A percentile compares a stretch with the other conserved stretches of the same genome.
Conservation (phyloP, 2,113 vertebrate species). For the Misgurnus mizolepis region DNA sequence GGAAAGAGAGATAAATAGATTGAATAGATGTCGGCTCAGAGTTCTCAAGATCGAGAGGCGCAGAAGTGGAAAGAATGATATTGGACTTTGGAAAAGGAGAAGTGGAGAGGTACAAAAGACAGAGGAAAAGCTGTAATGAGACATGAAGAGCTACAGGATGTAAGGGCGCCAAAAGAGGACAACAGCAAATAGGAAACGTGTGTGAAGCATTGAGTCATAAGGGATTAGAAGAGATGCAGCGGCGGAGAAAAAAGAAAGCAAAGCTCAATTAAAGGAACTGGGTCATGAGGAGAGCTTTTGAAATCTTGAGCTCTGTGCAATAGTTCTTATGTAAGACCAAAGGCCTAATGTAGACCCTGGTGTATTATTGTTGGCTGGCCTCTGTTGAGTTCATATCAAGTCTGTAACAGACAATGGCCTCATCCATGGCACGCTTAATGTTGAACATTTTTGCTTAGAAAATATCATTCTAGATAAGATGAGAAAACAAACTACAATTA, state of each 20-base stretch:
- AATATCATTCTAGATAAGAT: too few relatives aligned
- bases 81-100: constrained; percentile 38
- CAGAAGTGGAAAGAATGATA: constrained; percentile 9
- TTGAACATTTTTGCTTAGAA: too few relatives aligned
- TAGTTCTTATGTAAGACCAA: neutral
- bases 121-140: constrained; percentile 19
- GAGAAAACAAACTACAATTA: too few relatives aligned
- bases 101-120: constrained; percentile 8
- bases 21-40: constrained; percentile 13
- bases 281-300: constrained; percentile 51
- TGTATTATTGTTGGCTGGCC: too few relatives aligned
- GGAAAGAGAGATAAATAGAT: constrained; percentile 67
- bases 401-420: too few relatives aligned
- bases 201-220: constrained; percentile 58
- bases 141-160: constrained; percentile 35
- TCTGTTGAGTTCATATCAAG: too few relatives aligned
- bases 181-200: constrained; percentile 43
- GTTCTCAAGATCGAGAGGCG: neutral
- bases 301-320: constrained; percentile 35
- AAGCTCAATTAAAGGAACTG: constrained; percentile 65
- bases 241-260: constrained; percentile 48
- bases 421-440: too few relatives aligned
- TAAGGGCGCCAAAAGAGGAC: constrained; percentile 29
- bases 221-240: constrained; percentile 64
- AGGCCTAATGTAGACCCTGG: too few relatives aligned